Conservation (phyloP, 2,888 invertebrate species). For the Aromia moschata region DNA sequence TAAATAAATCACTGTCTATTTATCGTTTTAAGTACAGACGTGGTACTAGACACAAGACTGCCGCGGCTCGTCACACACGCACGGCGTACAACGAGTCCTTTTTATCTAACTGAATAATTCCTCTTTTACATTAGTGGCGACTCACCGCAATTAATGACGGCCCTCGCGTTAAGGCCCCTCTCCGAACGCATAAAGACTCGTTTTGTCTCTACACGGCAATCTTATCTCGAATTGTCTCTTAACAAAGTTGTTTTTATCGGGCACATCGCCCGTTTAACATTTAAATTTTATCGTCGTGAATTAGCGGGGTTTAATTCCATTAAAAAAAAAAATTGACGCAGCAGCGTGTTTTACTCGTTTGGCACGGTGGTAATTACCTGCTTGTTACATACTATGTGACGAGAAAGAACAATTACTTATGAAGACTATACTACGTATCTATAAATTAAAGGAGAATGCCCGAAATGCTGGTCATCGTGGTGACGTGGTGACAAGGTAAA, state of each 20-base stretch:
- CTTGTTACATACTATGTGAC: too few species aligned
- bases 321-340: neutral
- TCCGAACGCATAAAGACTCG: slow-evolving; percentile 16
- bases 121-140: slow-evolving; percentile 17
- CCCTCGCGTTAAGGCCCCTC: slow-evolving; percentile 3
- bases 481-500: too few species aligned
- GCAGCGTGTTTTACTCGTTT: neutral
- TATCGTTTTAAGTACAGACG: neutral
- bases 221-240: slow-evolving; percentile 20
- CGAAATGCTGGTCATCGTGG: too few species aligned
- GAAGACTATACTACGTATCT: too few species aligned
- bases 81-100: slow-evolving; percentile 4
- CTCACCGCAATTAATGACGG: slow-evolving; percentile 19
- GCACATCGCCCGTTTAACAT: slow-evolving; percentile 13
- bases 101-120: slow-evolving; percentile 5
- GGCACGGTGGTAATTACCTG: neutral
- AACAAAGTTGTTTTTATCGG: slow-evolving; percentile 11
- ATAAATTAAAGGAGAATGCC: too few species aligned
- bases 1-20: neutral
- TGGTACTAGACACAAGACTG: neutral
- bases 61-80: neutral
- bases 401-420: too few species aligned
- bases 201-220: slow-evolving; percentile 13
- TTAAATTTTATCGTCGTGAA: slow-evolving; percentile 15
- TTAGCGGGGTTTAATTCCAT: neutral